A percentile compares a stretch with the other conserved stretches of the same genome.
Conservation (phyloP, 2,797 vertebrate genomes). For the Manis pentadactyla region DNA sequence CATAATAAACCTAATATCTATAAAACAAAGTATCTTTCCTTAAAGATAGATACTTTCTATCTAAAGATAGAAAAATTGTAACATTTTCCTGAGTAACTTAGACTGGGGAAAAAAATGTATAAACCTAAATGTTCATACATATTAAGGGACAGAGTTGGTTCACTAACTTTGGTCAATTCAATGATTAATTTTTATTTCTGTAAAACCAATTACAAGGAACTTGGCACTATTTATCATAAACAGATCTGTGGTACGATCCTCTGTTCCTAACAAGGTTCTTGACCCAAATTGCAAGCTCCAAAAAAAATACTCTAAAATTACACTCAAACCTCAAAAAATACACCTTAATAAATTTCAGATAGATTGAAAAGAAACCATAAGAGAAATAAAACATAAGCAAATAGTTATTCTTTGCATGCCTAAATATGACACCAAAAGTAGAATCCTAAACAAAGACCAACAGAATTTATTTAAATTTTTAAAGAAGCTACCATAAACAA, state of each 20-base stretch:
- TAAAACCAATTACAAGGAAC: conserved; percentile 7
- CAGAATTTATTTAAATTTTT: not conserved
- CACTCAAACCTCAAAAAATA: not conserved
- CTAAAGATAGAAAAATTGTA: conserved; percentile 29
- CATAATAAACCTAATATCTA: not conserved
- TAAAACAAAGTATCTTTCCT: conserved; percentile 39
- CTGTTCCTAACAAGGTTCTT: conserved; percentile 35
- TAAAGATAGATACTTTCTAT: no score
- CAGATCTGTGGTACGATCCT: not conserved
- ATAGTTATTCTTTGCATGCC: not conserved
- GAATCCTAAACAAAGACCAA: conserved; percentile 13
- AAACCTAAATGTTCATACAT: not conserved
- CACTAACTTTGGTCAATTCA: conserved; percentile 35
- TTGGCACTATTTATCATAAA: not conserved
- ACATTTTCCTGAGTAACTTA: conserved; percentile 10
- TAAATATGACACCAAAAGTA: conserved; percentile 32
- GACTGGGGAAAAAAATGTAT: not conserved
- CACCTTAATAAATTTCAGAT: conserved; percentile 22
- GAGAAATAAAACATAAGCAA: conserved; percentile 22
- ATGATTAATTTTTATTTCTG: not conserved
- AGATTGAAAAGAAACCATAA: not conserved
- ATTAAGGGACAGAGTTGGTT: not conserved
- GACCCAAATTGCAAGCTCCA: conserved; percentile 33
- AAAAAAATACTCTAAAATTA: conserved; percentile 36
- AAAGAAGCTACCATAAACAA: conserved; percentile 23